Conservation (phyloP, 2,797 vertebrate genomes). For the Hybognathus amarus region DNA sequence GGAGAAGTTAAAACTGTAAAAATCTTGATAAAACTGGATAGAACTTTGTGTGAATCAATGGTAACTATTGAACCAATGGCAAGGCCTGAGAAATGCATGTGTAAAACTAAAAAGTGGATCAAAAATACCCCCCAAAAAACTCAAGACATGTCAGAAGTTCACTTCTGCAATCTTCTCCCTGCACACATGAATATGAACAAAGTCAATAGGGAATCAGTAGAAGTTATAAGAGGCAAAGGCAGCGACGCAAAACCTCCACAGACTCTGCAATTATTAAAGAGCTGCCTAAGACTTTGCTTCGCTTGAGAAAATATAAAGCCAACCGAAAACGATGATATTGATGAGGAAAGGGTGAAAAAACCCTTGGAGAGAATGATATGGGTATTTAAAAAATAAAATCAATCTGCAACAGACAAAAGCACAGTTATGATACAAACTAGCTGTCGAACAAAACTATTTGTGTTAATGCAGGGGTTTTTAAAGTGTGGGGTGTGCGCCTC, state of each 20-base stretch:
- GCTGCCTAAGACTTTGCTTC: not conserved
- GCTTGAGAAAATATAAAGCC: constrained; percentile 17
- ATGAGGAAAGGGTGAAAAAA: not conserved
- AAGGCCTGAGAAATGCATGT: not conserved
- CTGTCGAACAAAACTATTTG: not conserved
- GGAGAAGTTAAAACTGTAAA: not conserved
- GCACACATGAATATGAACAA: constrained; percentile 28
- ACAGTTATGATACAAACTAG: not conserved
- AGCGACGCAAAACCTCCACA: not conserved
- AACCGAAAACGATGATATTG: constrained; percentile 34
- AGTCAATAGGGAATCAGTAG: constrained; percentile 4
- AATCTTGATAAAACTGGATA: not conserved
- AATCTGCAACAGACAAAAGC: not conserved
- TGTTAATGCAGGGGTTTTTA: not conserved
- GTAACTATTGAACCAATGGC: no score
- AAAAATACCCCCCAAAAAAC: not conserved
- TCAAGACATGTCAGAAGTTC: not conserved
- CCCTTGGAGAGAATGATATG: not conserved
- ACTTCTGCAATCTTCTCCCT: not conserved
- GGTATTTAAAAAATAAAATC: not conserved
- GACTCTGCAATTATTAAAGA: constrained; percentile 38
- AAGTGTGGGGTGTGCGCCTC: not conserved
- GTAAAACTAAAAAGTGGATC: constrained; percentile 19
- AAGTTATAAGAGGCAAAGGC: constrained; percentile 35
- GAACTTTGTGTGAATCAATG: not conserved